Conservation (phyloP, 2,797 vertebrate genomes). For the Bufotes viridis region DNA sequence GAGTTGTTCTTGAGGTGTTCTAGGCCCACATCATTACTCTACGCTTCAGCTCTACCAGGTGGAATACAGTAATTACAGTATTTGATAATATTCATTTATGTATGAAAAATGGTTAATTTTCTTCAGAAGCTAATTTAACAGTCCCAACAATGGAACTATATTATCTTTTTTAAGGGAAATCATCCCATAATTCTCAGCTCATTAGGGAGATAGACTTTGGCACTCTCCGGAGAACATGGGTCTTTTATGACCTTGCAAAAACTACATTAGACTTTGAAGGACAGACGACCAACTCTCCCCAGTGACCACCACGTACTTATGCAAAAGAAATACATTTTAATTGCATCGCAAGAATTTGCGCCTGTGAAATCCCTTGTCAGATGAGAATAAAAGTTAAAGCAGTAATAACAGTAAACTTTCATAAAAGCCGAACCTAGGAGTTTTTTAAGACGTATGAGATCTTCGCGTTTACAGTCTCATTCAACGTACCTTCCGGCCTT, state of each 20-base stretch:
- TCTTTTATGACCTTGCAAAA: slow-evolving; percentile 23
- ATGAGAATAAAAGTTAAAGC: slow-evolving; percentile 9
- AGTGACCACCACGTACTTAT: neutral
- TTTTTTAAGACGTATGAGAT: slow-evolving; percentile 16
- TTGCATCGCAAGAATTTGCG: slow-evolving; percentile 17
- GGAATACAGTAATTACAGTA: slow-evolving; percentile 6
- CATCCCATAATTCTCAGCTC: slow-evolving; percentile 1
- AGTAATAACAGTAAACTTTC: slow-evolving; percentile 32
- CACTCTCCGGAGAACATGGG: neutral
- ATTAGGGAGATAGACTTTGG: neutral
- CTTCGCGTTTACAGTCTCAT: slow-evolving; percentile 14
- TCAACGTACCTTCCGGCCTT: slow-evolving; percentile 9
- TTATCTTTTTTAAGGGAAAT: neutral
- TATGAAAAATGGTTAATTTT: neutral
- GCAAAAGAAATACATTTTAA: slow-evolving; percentile 36
- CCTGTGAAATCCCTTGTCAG: neutral
- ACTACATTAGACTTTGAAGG: slow-evolving; percentile 3
- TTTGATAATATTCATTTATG: neutral
- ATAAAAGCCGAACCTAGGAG: slow-evolving; percentile 21
- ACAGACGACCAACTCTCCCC: neutral
- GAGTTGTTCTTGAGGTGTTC: neutral
- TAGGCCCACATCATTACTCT: neutral
- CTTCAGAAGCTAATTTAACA: neutral
- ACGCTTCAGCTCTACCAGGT: neutral
- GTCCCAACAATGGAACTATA: slow-evolving; percentile 1